phyloP scores from a whole-genome alignment of 2,888 invertebrate species.

The Onthophagus sagittarius region DNA sequence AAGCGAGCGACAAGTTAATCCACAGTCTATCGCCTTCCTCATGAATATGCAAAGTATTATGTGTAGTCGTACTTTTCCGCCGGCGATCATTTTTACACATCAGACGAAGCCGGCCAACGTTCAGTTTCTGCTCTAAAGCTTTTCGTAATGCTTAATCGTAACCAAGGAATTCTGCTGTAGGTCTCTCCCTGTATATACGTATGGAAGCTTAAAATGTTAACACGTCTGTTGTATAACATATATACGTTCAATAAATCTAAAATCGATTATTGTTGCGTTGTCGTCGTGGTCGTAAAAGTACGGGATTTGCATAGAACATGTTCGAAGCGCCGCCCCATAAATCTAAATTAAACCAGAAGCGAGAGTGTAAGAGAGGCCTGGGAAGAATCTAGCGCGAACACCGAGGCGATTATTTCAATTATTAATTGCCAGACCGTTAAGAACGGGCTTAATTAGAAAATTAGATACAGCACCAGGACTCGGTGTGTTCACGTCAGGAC shows the following conservation, averaged over 20 bases:
- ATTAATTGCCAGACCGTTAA: constrained; percentile 4
- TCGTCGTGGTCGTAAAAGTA: neutral
- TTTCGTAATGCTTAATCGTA: neutral
- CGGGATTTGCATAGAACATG: neutral
- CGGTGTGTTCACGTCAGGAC: neutral
- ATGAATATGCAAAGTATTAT: constrained; percentile 6
- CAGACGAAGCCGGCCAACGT: neutral
- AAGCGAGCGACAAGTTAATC: constrained; percentile 17
- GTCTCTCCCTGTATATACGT: neutral
- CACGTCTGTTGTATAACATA: neutral
- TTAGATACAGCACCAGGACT: neutral
- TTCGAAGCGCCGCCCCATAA: neutral
- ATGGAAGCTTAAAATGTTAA: neutral
- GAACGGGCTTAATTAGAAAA: constrained; percentile 4
- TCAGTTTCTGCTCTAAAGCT: neutral
- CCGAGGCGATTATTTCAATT: constrained; percentile 2
- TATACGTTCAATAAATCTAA: neutral
- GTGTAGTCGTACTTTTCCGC: neutral
- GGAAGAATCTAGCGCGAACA: neutral
- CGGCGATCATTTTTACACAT: neutral
- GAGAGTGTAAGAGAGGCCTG: neutral
- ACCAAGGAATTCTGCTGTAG: neutral
- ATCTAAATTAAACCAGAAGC: constrained; percentile 3
- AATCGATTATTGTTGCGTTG: neutral
- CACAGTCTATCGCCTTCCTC: neutral